These are phyloP conservation scores for Emydura subglobosa DNA, from an alignment of 2,113 vertebrate genomes.

Conservation along the genomic window DNA sequence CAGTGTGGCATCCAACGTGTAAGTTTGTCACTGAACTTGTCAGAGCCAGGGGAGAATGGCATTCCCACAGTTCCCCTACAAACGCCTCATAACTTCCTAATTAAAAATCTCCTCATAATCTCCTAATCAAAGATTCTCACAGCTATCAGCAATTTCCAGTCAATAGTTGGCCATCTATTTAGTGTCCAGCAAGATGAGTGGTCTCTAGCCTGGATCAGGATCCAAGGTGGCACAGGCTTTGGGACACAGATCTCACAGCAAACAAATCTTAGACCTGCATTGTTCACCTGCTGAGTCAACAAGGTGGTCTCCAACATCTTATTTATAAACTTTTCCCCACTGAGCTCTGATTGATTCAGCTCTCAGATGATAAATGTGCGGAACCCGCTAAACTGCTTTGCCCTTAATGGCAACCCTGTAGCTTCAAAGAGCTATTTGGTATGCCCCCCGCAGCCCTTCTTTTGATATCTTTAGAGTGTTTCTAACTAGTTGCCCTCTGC, in stretches of 20 bases:
- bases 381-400: background rate
- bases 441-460: background rate
- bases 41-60: no score
- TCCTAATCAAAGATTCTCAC: background rate
- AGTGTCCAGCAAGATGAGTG: background rate
- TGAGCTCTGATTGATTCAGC: background rate
- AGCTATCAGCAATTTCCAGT: background rate
- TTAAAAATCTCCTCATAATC: no score
- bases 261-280: background rate
- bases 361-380: background rate
- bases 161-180: background rate
- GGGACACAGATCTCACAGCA: background rate
- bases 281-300: no score
- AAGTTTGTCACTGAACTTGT: no score
- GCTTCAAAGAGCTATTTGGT: background rate
- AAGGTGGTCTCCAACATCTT: background rate
- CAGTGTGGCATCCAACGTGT: no score
- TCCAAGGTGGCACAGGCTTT: no score
- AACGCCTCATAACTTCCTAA: no score
- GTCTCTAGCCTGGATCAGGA: background rate
- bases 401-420: background rate
- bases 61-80: no score
- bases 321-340: background rate
- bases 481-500: background rate
- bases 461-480: background rate